Conservation (phyloP, 2,797 vertebrate species). For the Vireo griseus region DNA sequence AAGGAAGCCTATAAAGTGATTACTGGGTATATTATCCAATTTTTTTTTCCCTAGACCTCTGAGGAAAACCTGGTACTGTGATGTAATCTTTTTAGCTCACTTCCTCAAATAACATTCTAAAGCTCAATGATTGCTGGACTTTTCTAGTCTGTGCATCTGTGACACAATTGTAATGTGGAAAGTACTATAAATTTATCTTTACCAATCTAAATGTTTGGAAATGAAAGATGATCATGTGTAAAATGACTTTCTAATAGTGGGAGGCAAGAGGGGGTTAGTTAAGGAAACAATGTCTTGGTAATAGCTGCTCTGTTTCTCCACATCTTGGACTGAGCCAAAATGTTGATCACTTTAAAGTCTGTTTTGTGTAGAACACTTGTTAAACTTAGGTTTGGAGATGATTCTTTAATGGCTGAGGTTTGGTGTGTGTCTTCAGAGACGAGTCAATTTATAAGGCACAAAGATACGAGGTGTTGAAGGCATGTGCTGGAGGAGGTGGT, state of each 20-base stretch:
- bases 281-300: neutral
- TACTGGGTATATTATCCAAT: neutral
- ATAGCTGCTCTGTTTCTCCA: constrained; percentile 29
- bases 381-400: constrained; percentile 18
- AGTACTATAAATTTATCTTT: constrained; percentile 20
- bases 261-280: neutral
- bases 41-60: neutral
- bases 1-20: constrained; percentile 28
- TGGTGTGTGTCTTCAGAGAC: neutral
- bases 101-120: constrained; percentile 68
- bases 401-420: neutral
- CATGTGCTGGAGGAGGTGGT: neutral
- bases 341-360: neutral
- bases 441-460: neutral
- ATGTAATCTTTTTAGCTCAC: constrained; percentile 64
- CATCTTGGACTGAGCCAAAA: neutral
- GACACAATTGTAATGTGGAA: constrained; percentile 7
- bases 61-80: constrained; percentile 47
- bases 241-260: neutral
- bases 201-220: constrained; percentile 1
- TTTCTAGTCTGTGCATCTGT: constrained; percentile 19
- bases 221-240: constrained; percentile 7
- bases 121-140: constrained; percentile 47
- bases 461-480: neutral
- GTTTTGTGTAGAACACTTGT: neutral